These are phyloP conservation scores for Pristionchus japonicus DNA, from an alignment of 2,888 invertebrate species.

Conservation along the genomic window DNA sequence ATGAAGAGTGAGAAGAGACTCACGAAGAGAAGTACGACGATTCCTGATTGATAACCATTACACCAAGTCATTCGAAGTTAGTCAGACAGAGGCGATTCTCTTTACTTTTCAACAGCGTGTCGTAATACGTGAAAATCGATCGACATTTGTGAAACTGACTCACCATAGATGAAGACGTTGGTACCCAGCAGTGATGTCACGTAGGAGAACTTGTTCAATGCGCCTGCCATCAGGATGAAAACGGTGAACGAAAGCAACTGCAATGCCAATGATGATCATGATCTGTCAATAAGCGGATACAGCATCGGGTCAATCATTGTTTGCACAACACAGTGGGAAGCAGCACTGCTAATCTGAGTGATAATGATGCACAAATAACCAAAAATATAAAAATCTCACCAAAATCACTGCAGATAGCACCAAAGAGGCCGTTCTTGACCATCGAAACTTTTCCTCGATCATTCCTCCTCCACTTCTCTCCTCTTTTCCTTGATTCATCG, in stretches of 20 bases:
- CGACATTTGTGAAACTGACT: too few species aligned
- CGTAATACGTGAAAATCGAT: too few species aligned
- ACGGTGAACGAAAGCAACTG: not conserved
- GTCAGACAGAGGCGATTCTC: too few species aligned
- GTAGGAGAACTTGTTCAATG: conserved; percentile 29
- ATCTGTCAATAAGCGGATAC: too few species aligned
- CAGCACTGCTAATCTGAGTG: too few species aligned
- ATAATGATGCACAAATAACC: too few species aligned
- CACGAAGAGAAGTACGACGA: not conserved
- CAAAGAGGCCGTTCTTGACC: not conserved
- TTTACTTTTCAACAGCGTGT: too few species aligned
- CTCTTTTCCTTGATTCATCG: conserved; percentile 30
- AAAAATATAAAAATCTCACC: not conserved
- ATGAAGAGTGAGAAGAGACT: not conserved
- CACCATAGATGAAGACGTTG: conserved; percentile 43
- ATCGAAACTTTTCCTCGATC: not conserved
- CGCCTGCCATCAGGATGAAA: not conserved
- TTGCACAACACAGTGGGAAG: too few species aligned
- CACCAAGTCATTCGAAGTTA: too few species aligned
- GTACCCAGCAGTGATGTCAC: conserved; percentile 29
- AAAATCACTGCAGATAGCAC: not conserved
- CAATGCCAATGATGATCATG: not conserved
- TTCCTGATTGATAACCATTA: too few species aligned
- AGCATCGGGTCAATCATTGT: too few species aligned
- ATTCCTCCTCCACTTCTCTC: not conserved